A percentile compares a stretch with the other conserved stretches of the same genome.
Conservation (phyloP, 1,140 invertebrate genomes). For the Neomicropteryx cornuta region DNA sequence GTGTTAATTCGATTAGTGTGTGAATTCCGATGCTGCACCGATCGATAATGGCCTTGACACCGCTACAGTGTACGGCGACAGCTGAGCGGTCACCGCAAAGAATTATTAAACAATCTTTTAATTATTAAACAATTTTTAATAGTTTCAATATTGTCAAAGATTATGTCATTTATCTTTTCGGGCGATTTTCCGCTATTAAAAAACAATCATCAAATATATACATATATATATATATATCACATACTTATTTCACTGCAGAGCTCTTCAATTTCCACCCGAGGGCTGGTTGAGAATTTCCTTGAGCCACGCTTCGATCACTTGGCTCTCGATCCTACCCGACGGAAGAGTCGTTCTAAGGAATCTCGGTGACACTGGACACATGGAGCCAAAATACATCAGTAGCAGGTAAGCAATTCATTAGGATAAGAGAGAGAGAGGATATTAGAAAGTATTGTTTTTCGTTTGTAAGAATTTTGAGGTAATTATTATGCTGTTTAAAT, state of each 20-base stretch:
- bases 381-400: conserved; percentile 63
- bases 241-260: conserved; percentile 47
- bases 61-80: too few relatives aligned
- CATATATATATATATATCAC: too few relatives aligned
- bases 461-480: neutral
- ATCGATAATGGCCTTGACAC: too few relatives aligned
- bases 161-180: too few relatives aligned
- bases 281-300: conserved; percentile 90
- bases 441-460: neutral
- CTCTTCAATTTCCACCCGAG: conserved; percentile 93
- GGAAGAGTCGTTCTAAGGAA: conserved; percentile 72
- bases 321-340: conserved; percentile 73
- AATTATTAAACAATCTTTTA: too few relatives aligned
- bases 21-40: too few relatives aligned
- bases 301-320: conserved; percentile 89
- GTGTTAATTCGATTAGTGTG: too few relatives aligned
- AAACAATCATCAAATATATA: too few relatives aligned
- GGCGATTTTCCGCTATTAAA: too few relatives aligned
- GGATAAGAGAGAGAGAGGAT: neutral
- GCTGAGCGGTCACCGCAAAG: too few relatives aligned
- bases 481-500: neutral
- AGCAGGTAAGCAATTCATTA: conserved; percentile 29
- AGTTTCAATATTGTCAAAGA: too few relatives aligned
- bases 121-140: too few relatives aligned
- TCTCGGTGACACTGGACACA: conserved; percentile 83